These are phyloP conservation scores for Prolemur simus DNA, from an alignment of 2,113 vertebrate species.

Conservation along the genomic window DNA sequence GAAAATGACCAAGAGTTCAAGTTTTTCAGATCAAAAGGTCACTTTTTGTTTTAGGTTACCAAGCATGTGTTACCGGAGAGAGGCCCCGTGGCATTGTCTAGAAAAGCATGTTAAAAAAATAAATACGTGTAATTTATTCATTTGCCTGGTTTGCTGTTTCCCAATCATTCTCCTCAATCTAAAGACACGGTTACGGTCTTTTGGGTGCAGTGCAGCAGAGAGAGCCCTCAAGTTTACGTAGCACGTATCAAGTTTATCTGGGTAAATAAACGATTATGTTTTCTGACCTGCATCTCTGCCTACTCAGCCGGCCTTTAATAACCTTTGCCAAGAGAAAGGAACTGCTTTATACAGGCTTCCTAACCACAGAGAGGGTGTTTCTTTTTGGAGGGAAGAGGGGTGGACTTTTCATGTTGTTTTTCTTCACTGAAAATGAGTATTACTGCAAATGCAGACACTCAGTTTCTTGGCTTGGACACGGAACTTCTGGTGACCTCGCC, in stretches of 20 bases:
- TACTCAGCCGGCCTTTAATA: conserved; percentile 19
- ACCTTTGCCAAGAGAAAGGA: conserved; percentile 56
- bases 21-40: neutral
- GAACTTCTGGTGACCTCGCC: conserved; percentile 12
- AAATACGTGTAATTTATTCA: conserved; percentile 61
- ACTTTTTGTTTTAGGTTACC: neutral
- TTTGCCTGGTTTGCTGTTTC: conserved; percentile 60
- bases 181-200: conserved; percentile 47
- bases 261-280: conserved; percentile 65
- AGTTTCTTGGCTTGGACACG: neutral
- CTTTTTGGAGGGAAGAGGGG: neutral
- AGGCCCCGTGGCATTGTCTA: conserved; percentile 1
- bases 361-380: conserved; percentile 17
- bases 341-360: neutral
- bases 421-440: neutral
- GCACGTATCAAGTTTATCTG: conserved; percentile 71
- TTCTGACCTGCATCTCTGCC: conserved; percentile 17
- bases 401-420: neutral
- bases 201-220: conserved; percentile 40
- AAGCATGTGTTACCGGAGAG: neutral
- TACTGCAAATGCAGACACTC: neutral
- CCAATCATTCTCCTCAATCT: conserved; percentile 17
- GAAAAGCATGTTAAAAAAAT: conserved; percentile 59
- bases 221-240: conserved; percentile 70
- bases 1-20: neutral